Evolutionary conservation across 2,888 invertebrate genomes (phyloP).

Genomic region (Allygus modestus): DNA sequence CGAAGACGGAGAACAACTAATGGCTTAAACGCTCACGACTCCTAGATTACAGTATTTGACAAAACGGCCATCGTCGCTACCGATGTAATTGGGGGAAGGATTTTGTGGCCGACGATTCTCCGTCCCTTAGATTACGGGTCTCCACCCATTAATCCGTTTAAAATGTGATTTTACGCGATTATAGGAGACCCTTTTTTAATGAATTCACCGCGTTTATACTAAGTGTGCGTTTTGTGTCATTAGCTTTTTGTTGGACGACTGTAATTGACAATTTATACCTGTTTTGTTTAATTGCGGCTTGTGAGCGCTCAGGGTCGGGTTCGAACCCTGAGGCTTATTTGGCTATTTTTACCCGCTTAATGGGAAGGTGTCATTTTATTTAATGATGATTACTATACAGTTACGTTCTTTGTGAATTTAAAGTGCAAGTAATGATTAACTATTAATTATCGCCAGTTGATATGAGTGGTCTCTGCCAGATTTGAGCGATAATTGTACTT

Average conservation of each 20-base stretch:
- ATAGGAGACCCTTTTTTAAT: slow-evolving; percentile 54
- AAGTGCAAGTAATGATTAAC: too few relatives aligned
- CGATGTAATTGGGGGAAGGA: slow-evolving; percentile 38
- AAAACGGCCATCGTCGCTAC: slow-evolving; percentile 58
- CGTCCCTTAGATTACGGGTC: slow-evolving; percentile 47
- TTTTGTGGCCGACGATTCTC: slow-evolving; percentile 18
- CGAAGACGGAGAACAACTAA: slow-evolving; percentile 40
- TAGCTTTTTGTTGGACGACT: slow-evolving; percentile 35
- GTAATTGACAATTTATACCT: slow-evolving; percentile 49
- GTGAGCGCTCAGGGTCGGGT: not conserved
- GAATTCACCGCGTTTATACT: slow-evolving; percentile 54
- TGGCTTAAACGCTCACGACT: slow-evolving; percentile 57
- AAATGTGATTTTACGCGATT: slow-evolving; percentile 59
- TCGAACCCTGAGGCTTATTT: not conserved
- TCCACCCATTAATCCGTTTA: slow-evolving; percentile 59
- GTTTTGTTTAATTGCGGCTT: slow-evolving; percentile 44
- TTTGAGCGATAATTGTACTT: too few relatives aligned
- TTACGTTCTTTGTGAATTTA: not conserved
- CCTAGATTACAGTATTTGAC: slow-evolving; percentile 57
- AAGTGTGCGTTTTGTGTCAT: slow-evolving; percentile 59
- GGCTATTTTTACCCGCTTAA: slow-evolving; percentile 7
- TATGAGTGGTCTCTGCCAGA: too few relatives aligned
- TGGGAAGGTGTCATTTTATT: not conserved
- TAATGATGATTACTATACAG: not conserved
- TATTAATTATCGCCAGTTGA: too few relatives aligned